phyloP scores from a whole-genome alignment of 2,797 vertebrate genomes.

The Poecilia wingei region DNA sequence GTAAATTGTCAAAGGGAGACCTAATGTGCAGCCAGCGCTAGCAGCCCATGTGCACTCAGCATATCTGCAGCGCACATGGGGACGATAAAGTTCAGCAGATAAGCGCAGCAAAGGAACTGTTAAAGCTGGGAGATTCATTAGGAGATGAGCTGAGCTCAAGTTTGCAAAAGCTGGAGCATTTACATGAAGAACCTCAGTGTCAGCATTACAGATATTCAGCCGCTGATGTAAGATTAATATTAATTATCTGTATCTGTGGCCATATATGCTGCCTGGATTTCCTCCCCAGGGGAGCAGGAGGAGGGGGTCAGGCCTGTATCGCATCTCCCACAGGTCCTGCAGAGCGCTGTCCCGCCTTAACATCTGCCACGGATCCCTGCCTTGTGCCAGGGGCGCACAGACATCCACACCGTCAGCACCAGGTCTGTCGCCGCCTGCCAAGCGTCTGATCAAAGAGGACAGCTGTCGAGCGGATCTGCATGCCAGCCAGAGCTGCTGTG shows the following conservation, averaged over 20 bases:
- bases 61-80: conserved; percentile 50
- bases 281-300: conserved; percentile 5
- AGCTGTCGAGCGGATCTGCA: conserved; percentile 58
- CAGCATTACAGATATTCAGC: conserved; percentile 56
- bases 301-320: conserved; percentile 22
- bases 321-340: conserved; percentile 29
- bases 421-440: conserved; percentile 56
- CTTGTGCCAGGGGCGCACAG: conserved; percentile 57
- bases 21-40: conserved; percentile 55
- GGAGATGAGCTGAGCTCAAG: conserved; percentile 31
- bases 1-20: conserved; percentile 55
- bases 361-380: conserved; percentile 68
- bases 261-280: conserved; percentile 31
- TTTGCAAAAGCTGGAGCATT: conserved; percentile 43
- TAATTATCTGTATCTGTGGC: conserved; percentile 29
- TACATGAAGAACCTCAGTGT: conserved; percentile 44
- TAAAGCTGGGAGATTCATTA: conserved; percentile 53
- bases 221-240: conserved; percentile 47
- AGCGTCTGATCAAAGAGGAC: conserved; percentile 72
- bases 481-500: conserved; percentile 47
- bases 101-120: conserved; percentile 52
- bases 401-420: conserved; percentile 40
- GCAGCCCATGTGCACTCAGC: conserved; percentile 54
- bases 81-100: conserved; percentile 57
- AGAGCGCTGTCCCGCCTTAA: conserved; percentile 36